These are phyloP conservation scores for Miichthys miiuy DNA, from an alignment of 2,797 vertebrate genomes.

Conservation along the genomic window DNA sequence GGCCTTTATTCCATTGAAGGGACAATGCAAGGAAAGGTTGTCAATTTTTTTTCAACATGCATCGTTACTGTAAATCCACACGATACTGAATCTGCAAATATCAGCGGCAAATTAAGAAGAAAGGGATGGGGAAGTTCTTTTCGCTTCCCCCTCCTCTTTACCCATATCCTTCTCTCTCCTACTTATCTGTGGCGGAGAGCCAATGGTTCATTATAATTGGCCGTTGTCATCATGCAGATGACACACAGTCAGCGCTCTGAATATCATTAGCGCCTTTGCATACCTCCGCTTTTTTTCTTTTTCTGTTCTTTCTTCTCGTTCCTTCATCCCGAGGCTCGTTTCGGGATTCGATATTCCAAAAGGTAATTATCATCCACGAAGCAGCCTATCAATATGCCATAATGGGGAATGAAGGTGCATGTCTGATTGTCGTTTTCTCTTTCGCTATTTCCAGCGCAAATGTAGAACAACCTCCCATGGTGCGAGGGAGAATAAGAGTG, in stretches of 20 bases:
- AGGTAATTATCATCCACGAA: constrained; percentile 87
- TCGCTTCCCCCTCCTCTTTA: constrained; percentile 72
- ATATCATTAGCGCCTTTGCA: constrained; percentile 88
- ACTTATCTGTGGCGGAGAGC: constrained; percentile 82
- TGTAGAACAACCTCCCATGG: constrained; percentile 65
- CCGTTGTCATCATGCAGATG: constrained; percentile 89
- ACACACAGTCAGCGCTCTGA: constrained; percentile 84
- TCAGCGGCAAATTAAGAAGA: constrained; percentile 83
- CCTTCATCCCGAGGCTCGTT: constrained; percentile 76
- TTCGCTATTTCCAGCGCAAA: constrained; percentile 67
- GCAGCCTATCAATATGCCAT: constrained; percentile 84
- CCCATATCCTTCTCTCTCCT: constrained; percentile 74
- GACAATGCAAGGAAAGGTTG: constrained; percentile 67
- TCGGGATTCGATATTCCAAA: constrained; percentile 83
- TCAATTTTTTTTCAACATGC: constrained; percentile 60
- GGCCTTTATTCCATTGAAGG: constrained; percentile 77
- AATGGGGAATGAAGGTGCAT: constrained; percentile 79
- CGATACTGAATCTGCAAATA: constrained; percentile 73
- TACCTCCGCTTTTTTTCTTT: constrained; percentile 76
- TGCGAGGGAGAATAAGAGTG: constrained; percentile 59
- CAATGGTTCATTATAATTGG: constrained; percentile 89
- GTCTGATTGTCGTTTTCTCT: constrained; percentile 81
- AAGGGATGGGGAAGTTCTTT: constrained; percentile 76
- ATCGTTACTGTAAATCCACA: constrained; percentile 82
- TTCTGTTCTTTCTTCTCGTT: constrained; percentile 77